A percentile compares a stretch with the other conserved stretches of the same genome.
phyloP scores from a whole-genome alignment of 2,888 invertebrate species.

The Cyaniris semiargus region DNA sequence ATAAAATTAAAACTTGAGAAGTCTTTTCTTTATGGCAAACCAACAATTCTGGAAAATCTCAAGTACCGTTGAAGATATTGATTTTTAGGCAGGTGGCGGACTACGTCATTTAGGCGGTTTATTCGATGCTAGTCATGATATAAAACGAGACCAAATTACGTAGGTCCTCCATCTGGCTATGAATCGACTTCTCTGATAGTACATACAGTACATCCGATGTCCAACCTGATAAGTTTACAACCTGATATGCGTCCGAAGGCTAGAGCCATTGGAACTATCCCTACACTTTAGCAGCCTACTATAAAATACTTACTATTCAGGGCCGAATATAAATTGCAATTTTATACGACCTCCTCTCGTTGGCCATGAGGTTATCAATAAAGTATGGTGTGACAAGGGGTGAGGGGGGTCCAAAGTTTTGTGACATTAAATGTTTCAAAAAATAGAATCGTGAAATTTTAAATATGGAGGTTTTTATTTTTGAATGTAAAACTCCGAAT shows the following conservation, averaged over 20 bases:
- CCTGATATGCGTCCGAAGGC: neutral
- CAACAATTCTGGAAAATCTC: conserved; percentile 21
- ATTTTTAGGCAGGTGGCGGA: neutral
- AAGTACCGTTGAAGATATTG: neutral
- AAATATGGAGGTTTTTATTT: too few relatives aligned
- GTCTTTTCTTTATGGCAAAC: conserved; percentile 31
- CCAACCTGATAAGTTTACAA: conserved; percentile 14
- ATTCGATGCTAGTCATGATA: neutral
- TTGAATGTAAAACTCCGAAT: too few relatives aligned
- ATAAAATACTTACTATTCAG: neutral
- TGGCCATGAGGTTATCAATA: too few relatives aligned
- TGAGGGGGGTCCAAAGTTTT: too few relatives aligned
- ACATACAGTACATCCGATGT: neutral
- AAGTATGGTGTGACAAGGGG: too few relatives aligned
- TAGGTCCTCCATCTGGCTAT: neutral
- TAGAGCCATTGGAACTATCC: neutral
- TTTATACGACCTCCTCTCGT: neutral
- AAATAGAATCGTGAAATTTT: too few relatives aligned
- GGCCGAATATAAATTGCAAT: conserved; percentile 13
- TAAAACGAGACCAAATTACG: neutral
- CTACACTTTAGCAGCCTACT: conserved; percentile 4
- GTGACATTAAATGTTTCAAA: too few relatives aligned
- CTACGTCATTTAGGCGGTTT: neutral
- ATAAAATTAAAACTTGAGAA: conserved; percentile 23
- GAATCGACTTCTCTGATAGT: neutral